Evolutionary conservation across 2,113 vertebrate genomes (phyloP).

Genomic region (Ursus arctos): DNA sequence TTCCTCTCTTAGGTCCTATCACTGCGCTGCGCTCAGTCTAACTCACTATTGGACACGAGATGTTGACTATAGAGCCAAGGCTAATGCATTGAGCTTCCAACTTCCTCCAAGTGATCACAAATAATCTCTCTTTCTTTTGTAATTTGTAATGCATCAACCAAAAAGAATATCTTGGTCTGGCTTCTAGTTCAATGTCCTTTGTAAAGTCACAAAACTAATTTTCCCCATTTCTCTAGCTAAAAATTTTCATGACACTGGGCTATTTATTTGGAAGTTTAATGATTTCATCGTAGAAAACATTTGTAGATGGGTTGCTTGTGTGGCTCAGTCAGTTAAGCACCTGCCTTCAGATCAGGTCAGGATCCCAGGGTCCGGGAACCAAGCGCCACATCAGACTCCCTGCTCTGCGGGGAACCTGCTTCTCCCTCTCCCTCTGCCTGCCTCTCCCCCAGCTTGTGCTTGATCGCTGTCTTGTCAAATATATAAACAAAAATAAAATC

Average conservation of each 20-base stretch:
- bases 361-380: background rate
- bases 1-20: background rate
- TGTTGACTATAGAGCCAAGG: background rate
- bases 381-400: background rate
- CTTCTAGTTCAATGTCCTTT: background rate
- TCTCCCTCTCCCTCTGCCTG: background rate
- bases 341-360: background rate
- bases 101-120: background rate
- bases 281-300: constrained; percentile 8
- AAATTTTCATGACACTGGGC: background rate
- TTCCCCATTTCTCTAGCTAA: background rate
- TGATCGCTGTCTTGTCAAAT: background rate
- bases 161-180: background rate
- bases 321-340: background rate
- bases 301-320: background rate
- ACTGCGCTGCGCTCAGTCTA: background rate
- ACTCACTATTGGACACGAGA: background rate
- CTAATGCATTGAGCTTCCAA: background rate
- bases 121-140: background rate
- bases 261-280: background rate
- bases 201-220: background rate
- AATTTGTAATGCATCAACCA: background rate
- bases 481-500: background rate
- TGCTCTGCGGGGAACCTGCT: background rate
- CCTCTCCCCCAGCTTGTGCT: background rate